Evolutionary conservation across 2,113 vertebrate genomes (phyloP).

Genomic region (Stictonetta naevosa): DNA sequence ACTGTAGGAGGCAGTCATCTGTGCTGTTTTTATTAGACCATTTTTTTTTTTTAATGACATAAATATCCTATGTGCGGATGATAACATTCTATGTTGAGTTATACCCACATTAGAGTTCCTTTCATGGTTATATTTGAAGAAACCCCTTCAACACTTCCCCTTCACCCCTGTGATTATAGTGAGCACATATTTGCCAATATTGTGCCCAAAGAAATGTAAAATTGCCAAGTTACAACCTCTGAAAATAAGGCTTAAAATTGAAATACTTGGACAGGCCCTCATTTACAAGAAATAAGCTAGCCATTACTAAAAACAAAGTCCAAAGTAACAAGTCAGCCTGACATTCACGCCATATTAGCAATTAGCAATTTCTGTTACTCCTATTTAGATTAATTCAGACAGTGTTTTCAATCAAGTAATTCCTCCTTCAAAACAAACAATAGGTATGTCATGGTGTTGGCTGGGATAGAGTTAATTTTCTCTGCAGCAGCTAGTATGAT

Average conservation of each 20-base stretch:
- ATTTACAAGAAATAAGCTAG: conserved; percentile 1
- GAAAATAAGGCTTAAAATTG: conserved; percentile 15
- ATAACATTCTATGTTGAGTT: neutral
- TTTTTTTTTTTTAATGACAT: neutral
- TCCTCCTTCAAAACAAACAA: neutral
- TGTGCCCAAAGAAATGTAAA: neutral
- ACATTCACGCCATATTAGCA: neutral
- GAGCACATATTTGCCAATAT: neutral
- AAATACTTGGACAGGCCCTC: conserved; percentile 28
- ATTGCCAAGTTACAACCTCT: conserved; percentile 22
- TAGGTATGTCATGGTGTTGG: neutral
- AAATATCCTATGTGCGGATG: neutral
- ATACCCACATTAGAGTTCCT: neutral
- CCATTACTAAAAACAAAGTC: neutral
- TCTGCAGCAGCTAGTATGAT: neutral
- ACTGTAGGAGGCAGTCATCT: neutral
- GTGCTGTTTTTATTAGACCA: neutral
- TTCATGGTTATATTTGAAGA: neutral
- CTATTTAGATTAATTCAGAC: neutral
- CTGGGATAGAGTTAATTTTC: neutral
- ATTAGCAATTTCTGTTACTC: neutral
- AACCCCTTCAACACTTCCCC: neutral
- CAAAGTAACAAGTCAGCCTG: neutral
- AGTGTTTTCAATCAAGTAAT: neutral
- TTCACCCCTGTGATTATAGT: neutral